Conservation (phyloP, 2,888 invertebrate genomes). For the Aporophyla lueneburgensis region DNA sequence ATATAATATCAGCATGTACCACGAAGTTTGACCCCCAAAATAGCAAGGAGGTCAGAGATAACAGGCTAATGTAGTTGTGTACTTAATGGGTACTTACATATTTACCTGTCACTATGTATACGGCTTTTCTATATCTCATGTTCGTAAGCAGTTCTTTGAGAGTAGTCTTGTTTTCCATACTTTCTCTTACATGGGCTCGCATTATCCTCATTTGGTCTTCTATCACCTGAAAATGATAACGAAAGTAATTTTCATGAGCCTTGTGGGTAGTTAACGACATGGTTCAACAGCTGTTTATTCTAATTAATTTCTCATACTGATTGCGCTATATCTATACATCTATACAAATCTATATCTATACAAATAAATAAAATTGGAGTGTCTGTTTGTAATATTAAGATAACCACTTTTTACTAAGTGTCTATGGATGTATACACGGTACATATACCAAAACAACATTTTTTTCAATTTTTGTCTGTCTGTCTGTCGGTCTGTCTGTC, state of each 20-base stretch:
- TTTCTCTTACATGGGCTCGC: slow-evolving; percentile 85
- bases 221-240: slow-evolving; percentile 73
- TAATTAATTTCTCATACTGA: slow-evolving; percentile 7
- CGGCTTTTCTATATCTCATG: slow-evolving; percentile 87
- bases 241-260: neutral
- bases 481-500: no score
- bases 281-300: slow-evolving; percentile 7
- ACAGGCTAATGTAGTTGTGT: slow-evolving; percentile 6
- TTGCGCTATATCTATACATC: no score
- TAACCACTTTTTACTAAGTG: no score
- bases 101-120: slow-evolving; percentile 87
- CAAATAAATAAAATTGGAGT: no score
- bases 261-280: neutral
- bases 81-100: slow-evolving; percentile 60
- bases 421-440: no score
- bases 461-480: no score
- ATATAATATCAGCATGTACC: neutral
- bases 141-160: slow-evolving; percentile 88
- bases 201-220: slow-evolving; percentile 82
- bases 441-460: no score
- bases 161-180: slow-evolving; percentile 89
- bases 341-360: no score
- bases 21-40: neutral
- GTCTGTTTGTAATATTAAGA: no score
- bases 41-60: neutral